A percentile compares a stretch with the other conserved stretches of the same genome.
phyloP scores from a whole-genome alignment of 1,140 invertebrate genomes.

The Bombus impatiens region DNA sequence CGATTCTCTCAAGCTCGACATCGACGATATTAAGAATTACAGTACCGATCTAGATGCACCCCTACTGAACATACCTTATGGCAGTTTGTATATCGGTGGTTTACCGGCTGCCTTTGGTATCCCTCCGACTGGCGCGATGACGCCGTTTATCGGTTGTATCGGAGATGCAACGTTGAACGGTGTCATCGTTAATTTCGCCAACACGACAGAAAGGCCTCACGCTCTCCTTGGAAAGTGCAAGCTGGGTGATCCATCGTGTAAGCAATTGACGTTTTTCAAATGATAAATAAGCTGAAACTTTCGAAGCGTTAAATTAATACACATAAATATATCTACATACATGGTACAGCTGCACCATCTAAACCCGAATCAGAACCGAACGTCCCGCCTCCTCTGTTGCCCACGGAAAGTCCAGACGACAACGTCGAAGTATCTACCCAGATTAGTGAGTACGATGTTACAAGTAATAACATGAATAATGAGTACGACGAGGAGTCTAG shows the following conservation, averaged over 20 bases:
- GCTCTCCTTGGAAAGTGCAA: slow-evolving; percentile 88
- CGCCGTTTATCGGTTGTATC: slow-evolving; percentile 91
- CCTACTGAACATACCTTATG: slow-evolving; percentile 84
- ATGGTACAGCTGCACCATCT: slow-evolving; percentile 42
- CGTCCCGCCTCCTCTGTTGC: slow-evolving; percentile 56
- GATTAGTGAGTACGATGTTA: slow-evolving; percentile 63
- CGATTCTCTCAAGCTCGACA: slow-evolving; percentile 87
- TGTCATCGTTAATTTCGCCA: slow-evolving; percentile 91
- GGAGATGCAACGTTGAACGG: slow-evolving; percentile 94
- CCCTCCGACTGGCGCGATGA: slow-evolving; percentile 72
- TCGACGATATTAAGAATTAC: slow-evolving; percentile 90
- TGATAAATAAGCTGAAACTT: neutral
- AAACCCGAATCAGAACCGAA: slow-evolving; percentile 50
- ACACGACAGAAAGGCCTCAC: slow-evolving; percentile 85
- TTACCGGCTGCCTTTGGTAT: slow-evolving; percentile 85
- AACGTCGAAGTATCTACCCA: slow-evolving; percentile 66
- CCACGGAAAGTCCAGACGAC: slow-evolving; percentile 63
- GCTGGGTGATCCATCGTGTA: slow-evolving; percentile 61
- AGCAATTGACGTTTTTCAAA: neutral
- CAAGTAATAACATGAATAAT: neutral
- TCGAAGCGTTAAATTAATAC: neutral
- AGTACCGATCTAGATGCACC: slow-evolving; percentile 84
- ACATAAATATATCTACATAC: neutral
- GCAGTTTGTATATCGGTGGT: slow-evolving; percentile 93
- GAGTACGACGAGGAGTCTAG: neutral